Base-by-base conservation (phyloP, 2,888 invertebrate genomes). In the Sesia bembeciformis region DNA sequence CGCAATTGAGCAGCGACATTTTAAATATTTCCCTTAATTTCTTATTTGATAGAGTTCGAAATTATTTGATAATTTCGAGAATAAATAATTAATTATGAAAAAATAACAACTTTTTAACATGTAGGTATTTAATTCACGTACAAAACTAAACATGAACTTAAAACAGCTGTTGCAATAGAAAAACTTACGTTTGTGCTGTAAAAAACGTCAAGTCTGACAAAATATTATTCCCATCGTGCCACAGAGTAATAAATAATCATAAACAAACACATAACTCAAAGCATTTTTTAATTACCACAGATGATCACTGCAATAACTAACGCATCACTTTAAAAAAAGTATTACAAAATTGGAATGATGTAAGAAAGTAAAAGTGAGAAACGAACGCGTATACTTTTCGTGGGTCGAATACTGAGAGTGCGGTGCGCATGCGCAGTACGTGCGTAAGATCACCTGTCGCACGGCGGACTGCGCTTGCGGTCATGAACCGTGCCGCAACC, bases 401-500 rank as follows among this genome's bases (percentile, higher is more conserved):
- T 57, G 49, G 40, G 39, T 39, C 40, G 53, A 53, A 49, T 52
- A 23, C 7, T 39, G 7, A 41, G 23, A n/a, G 38, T 52, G 49
- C 8, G 51, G 40, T 51, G 39, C 39, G 54, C 55, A 56, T 58
- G 58, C 64, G 59, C 58, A 57, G 62, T 52, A 66, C 83, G 81
- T 79, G 78, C 76, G 68, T 66, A 55, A 58, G 61, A 67, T 66
- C 77, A 84, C 84, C 84, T 83, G 83, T 62, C 76, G 68, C 74
- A 72, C 73, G 68, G 70, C 60, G 57, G 62, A 84, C 82, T 84
- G 81, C 68, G 70, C 66, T 23, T 4, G 58, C 55, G 81, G 81
- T 83, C 81, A 83, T 76, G 76, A 80, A 81, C 81, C 58, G 58
- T 62, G 53, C 51, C 58, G 62, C 76, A 81, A 82, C 84, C 81